Percentiles rank a stretch among this genome's conserved stretches.
These are phyloP conservation scores for Cyanoramphus novaezelandiae DNA, from an alignment of 2,113 vertebrate genomes.

Conservation along the genomic window DNA sequence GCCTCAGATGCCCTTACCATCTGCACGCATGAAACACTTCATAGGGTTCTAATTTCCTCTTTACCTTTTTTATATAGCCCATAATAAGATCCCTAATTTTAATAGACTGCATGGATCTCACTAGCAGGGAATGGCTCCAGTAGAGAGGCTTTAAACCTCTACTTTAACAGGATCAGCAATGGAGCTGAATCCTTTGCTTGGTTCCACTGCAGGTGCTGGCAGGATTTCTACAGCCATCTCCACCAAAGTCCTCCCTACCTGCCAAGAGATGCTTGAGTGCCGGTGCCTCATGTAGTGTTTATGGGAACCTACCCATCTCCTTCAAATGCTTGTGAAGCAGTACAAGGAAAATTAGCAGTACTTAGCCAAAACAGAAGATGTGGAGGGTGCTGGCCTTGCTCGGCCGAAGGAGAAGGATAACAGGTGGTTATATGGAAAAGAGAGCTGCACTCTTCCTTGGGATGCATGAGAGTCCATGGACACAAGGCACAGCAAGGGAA, in stretches of 20 bases:
- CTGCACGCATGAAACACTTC: conserved; percentile 41
- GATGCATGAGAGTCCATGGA: background rate
- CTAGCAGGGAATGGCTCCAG: conserved; percentile 9
- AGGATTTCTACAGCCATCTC: background rate
- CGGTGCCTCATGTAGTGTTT: fast-evolving
- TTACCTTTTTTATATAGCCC: conserved; percentile 57
- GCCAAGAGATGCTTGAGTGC: fast-evolving
- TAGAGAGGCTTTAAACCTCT: background rate
- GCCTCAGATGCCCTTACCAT: conserved; percentile 51
- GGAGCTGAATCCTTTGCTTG: background rate
- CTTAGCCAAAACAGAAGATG: background rate
- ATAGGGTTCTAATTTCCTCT: conserved; percentile 69
- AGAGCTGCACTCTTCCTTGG: background rate
- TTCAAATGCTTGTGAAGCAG: background rate
- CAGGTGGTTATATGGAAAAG: fast-evolving
- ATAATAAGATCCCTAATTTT: conserved; percentile 66
- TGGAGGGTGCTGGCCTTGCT: background rate
- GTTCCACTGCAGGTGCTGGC: background rate
- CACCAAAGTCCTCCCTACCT: background rate
- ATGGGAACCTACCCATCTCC: background rate
- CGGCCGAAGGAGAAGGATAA: background rate
- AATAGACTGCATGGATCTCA: conserved; percentile 42
- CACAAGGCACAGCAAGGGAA: background rate
- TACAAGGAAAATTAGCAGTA: background rate
- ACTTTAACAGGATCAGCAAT: background rate